Evolutionary conservation across 1,140 invertebrate species (phyloP).

Genomic region (Pteromalus puparum): DNA sequence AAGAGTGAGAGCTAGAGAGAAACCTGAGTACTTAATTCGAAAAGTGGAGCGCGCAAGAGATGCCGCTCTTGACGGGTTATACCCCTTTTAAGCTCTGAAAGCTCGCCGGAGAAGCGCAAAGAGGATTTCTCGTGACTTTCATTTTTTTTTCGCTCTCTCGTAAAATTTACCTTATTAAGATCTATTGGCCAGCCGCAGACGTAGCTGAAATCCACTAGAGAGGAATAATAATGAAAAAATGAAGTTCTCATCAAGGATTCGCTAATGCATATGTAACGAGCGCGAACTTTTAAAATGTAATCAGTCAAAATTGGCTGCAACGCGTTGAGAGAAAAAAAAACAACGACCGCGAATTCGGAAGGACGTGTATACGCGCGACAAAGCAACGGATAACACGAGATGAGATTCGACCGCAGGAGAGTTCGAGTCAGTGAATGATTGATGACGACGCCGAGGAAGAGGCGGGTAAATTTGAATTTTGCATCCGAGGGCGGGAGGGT

Average conservation of each 20-base stretch:
- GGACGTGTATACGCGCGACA: background rate
- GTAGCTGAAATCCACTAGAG: background rate
- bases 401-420: background rate
- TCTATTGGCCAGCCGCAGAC: background rate
- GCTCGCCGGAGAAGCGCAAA: slow-evolving; percentile 8
- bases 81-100: slow-evolving; percentile 30
- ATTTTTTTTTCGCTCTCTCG: background rate
- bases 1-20: background rate
- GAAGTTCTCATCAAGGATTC: too few relatives aligned
- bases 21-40: slow-evolving; percentile 31
- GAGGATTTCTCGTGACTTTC: background rate
- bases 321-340: too few relatives aligned
- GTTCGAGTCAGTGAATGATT: background rate
- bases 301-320: too few relatives aligned
- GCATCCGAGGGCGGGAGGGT: background rate
- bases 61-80: slow-evolving; percentile 26
- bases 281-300: too few relatives aligned
- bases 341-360: too few relatives aligned
- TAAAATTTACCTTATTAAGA: slow-evolving; percentile 19
- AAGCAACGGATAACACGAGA: background rate
- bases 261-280: too few relatives aligned
- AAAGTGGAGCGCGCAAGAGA: slow-evolving; percentile 27
- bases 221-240: background rate
- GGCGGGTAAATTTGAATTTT: background rate
- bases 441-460: background rate